A percentile compares a stretch with the other conserved stretches of the same genome.
These are phyloP conservation scores for Euproctis similis DNA, from an alignment of 2,888 invertebrate genomes.

Conservation along the genomic window DNA sequence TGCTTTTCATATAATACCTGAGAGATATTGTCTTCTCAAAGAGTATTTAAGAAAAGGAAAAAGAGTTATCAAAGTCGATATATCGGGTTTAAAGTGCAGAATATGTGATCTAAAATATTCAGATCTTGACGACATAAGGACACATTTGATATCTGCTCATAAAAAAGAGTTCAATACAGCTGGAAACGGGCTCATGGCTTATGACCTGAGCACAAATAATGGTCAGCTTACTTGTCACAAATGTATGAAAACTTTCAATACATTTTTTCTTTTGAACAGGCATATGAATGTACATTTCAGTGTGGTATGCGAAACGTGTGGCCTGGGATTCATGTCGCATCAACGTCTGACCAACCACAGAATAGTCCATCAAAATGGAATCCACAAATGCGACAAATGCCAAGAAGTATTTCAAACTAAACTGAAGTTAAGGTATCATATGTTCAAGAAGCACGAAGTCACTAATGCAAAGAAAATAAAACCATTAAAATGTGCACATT, in stretches of 20 bases:
- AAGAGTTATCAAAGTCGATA: conserved; percentile 62
- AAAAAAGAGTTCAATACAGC: conserved; percentile 62
- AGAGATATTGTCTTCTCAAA: conserved; percentile 45
- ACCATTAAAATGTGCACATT: conserved; percentile 62
- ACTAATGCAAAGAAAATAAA: conserved; percentile 51
- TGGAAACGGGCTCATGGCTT: conserved; percentile 62
- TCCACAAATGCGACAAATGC: conserved; percentile 57
- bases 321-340: conserved; percentile 62
- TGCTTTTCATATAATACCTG: conserved; percentile 39
- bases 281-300: conserved; percentile 68
- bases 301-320: conserved; percentile 66
- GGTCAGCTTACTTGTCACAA: conserved; percentile 54
- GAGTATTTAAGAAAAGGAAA: conserved; percentile 60
- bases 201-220: conserved; percentile 44
- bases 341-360: conserved; percentile 57
- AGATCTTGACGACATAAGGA: conserved; percentile 53
- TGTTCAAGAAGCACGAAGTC: conserved; percentile 56
- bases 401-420: conserved; percentile 55
- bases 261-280: conserved; percentile 57
- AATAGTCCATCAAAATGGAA: conserved; percentile 57
- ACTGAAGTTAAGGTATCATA: conserved; percentile 55
- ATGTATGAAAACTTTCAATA: conserved; percentile 56
- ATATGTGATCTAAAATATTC: conserved; percentile 55
- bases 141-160: conserved; percentile 44
- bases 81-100: conserved; percentile 54